Evolutionary conservation across 2,797 vertebrate species (phyloP).

Genomic region (Erpetoichthys calabaricus): DNA sequence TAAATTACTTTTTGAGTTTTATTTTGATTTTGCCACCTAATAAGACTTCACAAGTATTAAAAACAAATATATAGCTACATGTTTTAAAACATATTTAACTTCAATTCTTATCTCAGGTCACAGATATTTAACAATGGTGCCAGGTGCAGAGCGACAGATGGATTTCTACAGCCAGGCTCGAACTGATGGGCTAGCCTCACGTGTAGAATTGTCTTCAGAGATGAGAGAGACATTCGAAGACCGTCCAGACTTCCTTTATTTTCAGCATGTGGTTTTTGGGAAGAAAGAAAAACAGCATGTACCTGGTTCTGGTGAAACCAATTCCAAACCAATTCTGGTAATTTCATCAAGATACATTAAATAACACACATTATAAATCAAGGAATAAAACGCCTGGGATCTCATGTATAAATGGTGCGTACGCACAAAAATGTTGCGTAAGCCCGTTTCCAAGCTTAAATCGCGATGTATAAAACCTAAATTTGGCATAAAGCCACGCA

Average conservation of each 20-base stretch:
- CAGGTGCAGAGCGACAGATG: slow-evolving; percentile 49
- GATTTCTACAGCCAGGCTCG: slow-evolving; percentile 50
- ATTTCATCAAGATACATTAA: not conserved
- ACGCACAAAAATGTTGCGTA: too few relatives aligned
- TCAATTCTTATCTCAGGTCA: slow-evolving; percentile 42
- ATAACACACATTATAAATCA: too few relatives aligned
- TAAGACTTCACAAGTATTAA: too few relatives aligned
- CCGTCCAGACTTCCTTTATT: slow-evolving; percentile 57
- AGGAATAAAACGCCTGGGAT: too few relatives aligned
- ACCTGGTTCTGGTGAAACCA: slow-evolving; percentile 16
- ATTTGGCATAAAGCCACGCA: too few relatives aligned
- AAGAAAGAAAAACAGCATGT: slow-evolving; percentile 20
- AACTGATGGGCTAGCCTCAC: slow-evolving; percentile 45
- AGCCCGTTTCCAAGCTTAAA: too few relatives aligned
- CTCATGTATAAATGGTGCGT: too few relatives aligned
- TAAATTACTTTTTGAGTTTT: too few relatives aligned
- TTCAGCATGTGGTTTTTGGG: slow-evolving; percentile 38
- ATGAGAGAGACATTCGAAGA: slow-evolving; percentile 57
- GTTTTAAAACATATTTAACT: too few relatives aligned
- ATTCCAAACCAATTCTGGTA: slow-evolving; percentile 38
- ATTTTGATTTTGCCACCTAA: too few relatives aligned
- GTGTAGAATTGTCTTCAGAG: slow-evolving; percentile 32
- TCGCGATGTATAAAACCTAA: too few relatives aligned
- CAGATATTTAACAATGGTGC: slow-evolving; percentile 33
- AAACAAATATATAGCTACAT: too few relatives aligned